These are phyloP conservation scores for Takifugu bimaculatus DNA, from an alignment of 2,113 vertebrate genomes.

Conservation along the genomic window DNA sequence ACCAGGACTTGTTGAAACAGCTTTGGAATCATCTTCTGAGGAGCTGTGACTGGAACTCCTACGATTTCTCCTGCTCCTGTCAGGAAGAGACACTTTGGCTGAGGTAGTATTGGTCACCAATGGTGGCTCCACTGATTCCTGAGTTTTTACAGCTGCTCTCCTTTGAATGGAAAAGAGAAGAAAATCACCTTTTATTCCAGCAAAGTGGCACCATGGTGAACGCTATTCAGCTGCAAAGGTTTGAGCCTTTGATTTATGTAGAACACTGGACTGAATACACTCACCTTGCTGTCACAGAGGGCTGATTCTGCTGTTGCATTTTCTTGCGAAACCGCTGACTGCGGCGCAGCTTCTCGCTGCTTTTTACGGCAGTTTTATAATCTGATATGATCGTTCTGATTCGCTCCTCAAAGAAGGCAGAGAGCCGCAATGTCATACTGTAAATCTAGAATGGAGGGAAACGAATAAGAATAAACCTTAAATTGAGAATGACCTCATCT, in stretches of 20 bases:
- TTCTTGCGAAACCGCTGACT: slow-evolving; percentile 84
- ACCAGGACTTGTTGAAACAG: slow-evolving; percentile 81
- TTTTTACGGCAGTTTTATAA: slow-evolving; percentile 88
- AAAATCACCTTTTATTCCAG: background rate
- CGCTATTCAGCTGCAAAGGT: too few species aligned
- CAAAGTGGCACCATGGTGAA: too few species aligned
- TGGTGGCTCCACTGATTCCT: slow-evolving; percentile 73
- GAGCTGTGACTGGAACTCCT: slow-evolving; percentile 68
- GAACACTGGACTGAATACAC: background rate
- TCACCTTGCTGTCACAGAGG: slow-evolving; percentile 65
- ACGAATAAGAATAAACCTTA: background rate
- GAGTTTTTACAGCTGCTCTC: slow-evolving; percentile 81
- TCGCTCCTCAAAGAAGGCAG: slow-evolving; percentile 91
- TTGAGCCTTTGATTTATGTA: too few species aligned
- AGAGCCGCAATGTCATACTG: slow-evolving; percentile 94
- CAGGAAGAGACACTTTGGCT: slow-evolving; percentile 74
- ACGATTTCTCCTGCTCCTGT: slow-evolving; percentile 58
- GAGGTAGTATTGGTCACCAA: slow-evolving; percentile 85
- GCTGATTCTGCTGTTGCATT: slow-evolving; percentile 65
- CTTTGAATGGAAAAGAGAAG: slow-evolving; percentile 56
- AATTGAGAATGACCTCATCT: background rate
- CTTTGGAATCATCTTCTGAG: slow-evolving; percentile 79
- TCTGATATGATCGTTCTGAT: slow-evolving; percentile 88
- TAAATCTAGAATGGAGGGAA: slow-evolving; percentile 81
- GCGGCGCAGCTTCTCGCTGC: slow-evolving; percentile 81